These are phyloP conservation scores for Metallyticus violacea DNA, from an alignment of 2,888 invertebrate genomes.

Conservation along the genomic window DNA sequence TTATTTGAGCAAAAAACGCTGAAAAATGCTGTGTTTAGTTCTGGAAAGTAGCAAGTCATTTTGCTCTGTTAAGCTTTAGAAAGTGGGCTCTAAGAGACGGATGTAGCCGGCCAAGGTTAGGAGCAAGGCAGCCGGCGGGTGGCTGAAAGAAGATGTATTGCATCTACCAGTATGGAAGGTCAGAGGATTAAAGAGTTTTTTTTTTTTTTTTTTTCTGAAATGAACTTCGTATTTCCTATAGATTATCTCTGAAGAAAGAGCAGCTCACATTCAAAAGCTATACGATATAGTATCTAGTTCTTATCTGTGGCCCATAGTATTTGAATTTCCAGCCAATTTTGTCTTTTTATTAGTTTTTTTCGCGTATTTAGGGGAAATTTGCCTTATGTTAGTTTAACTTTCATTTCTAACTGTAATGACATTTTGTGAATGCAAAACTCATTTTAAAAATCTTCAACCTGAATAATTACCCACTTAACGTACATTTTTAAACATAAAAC, in stretches of 20 bases:
- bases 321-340: no score
- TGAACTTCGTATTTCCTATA: background rate
- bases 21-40: background rate
- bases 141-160: background rate
- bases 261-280: background rate
- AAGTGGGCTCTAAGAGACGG: background rate
- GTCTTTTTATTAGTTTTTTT: no score
- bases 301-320: no score
- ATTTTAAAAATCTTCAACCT: no score
- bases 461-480: no score
- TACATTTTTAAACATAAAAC: no score
- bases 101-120: background rate
- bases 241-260: background rate
- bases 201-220: no score
- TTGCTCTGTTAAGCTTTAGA: background rate
- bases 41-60: background rate
- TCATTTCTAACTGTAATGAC: no score
- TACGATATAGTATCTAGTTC: no score
- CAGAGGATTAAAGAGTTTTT: background rate
- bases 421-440: no score
- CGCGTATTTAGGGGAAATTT: no score
- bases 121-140: background rate
- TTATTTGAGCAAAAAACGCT: background rate
- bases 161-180: background rate
- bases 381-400: no score